Base-by-base conservation (phyloP, 2,888 invertebrate genomes). In the Oasisia sp. region DNA sequence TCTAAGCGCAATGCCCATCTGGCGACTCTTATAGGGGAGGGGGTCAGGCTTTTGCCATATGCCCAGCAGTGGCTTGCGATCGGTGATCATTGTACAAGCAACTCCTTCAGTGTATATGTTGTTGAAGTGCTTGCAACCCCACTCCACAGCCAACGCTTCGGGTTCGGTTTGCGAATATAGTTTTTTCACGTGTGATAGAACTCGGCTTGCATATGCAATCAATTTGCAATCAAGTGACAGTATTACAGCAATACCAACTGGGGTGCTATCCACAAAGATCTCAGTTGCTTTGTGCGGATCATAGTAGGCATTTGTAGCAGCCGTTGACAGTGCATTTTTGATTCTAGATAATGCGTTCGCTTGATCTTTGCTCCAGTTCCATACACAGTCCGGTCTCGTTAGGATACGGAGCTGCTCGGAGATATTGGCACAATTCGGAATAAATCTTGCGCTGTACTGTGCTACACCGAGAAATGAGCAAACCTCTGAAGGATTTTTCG, bases 121-220 rank as follows among this genome's bases (percentile, higher is more conserved):
- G 89, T 94, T 93, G 92, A 94, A 95, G 91, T 94, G 94, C 92
- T 95, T 94, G 56, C 94, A 94, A 11, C 94, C 94, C 94, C 94
- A 95, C 58, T 92, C 90, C 32, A 93, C 89, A 12, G 89, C 56
- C 4, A 92, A 50, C 7, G 92, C 92, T 91, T 95, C 94, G 11
- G 94, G 92, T 89, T 94, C 95, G 9, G 94, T 95, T 92, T 95
- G 94, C 4, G 94, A 94, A 92, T 94, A 95, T 4, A 94, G 92
- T 19, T 93, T 56, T 92, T 95, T 95, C 11, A 93, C 93, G 74
- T 94, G 93, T 9, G 94, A 93, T 0, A 94, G 93, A 7, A 94
- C 92, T 58, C 94, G 91, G 91, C 94, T 95, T 12, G 93, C 94
- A 91, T 94, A 94, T 5, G 38, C 74, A 27, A 92, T 5, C 8